Evolutionary conservation across 37 sponge, comb jelly and placozoan genomes (phyloP), one percentile per base, ranked within the genome.

Genomic region (Ephydatia muelleri): DNA sequence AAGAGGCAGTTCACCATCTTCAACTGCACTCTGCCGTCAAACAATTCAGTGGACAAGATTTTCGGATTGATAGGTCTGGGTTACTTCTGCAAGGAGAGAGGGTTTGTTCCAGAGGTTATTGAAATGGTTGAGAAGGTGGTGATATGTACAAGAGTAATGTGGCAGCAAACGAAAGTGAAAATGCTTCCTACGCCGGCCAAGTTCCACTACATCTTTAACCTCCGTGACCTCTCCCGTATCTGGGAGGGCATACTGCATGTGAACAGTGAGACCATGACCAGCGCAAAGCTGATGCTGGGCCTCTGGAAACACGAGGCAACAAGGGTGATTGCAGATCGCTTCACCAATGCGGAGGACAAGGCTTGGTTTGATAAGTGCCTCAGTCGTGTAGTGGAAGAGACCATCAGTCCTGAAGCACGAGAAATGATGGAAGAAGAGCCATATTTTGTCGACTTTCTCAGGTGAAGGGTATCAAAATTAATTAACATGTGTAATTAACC

Each of bases 171-270:
- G 9, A 99, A 99, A 67, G 88, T 90, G 25, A 97, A 93, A 84
- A 97, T 99, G 94, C 87, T 99, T 14, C 99, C 99, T 8, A 99
- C 99, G 23, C 99, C 99, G 0, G 99, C 99, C 70, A 99, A 99
- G 82, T 99, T 99, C 80, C 99, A 99, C 81, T 99, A 99, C 82
- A 87, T 95, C 26, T 99, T 99, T 87, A 99, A 99, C 80, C 89
- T 99, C 72, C 90, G 99, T 35, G 99, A 99, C 79, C 88, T 99
- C 74, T 97, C 97, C 27, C 95, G 99, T 5, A 97, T 99, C 68
- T 99, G 99, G 99, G 96, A 99, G 80, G 99, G 99, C 26, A 95
- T 95, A 84, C 91, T 99, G 29, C 85, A 96, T 39, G 79, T 95
- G 11, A 74, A 82, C n/a, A 79, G 67, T 77, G 96, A 97, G 5